These are phyloP conservation scores for Anhinga anhinga DNA, from an alignment of 2,113 vertebrate species.

Conservation along the genomic window DNA sequence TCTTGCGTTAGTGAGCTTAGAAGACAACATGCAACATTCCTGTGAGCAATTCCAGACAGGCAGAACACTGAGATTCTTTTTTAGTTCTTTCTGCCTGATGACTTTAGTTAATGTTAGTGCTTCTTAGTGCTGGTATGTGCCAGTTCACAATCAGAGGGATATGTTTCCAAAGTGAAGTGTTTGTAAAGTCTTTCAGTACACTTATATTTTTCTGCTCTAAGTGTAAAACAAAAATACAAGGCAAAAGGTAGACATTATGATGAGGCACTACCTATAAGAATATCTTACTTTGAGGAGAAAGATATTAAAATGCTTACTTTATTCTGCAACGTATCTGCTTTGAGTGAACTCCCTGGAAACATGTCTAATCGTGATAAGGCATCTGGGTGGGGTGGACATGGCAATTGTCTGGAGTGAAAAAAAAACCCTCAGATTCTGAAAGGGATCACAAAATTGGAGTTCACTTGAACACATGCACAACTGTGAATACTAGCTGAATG, in stretches of 20 bases:
- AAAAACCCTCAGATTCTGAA: not conserved
- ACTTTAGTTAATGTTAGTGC: not conserved
- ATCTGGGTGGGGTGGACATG: not conserved
- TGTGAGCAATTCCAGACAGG: not conserved
- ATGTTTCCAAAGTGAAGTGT: not conserved
- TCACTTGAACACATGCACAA: not conserved
- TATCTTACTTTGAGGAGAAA: not conserved
- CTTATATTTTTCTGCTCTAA: not conserved
- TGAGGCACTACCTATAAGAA: not conserved
- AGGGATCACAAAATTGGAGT: not conserved
- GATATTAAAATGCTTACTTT: not conserved
- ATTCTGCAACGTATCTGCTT: not conserved
- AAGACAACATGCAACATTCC: not conserved
- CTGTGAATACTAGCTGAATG: not conserved
- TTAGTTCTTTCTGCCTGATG: not conserved
- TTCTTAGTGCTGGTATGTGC: not conserved
- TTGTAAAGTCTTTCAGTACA: not conserved
- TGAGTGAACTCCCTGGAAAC: not conserved
- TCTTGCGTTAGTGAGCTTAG: not conserved
- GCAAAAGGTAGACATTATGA: not conserved
- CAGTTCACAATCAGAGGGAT: not conserved
- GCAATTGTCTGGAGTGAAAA: not conserved
- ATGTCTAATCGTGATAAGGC: not conserved
- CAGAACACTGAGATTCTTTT: not conserved
- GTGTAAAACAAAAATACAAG: not conserved